phyloP scores from a whole-genome alignment of 2,797 vertebrate species.

The Garrulus glandarius region DNA sequence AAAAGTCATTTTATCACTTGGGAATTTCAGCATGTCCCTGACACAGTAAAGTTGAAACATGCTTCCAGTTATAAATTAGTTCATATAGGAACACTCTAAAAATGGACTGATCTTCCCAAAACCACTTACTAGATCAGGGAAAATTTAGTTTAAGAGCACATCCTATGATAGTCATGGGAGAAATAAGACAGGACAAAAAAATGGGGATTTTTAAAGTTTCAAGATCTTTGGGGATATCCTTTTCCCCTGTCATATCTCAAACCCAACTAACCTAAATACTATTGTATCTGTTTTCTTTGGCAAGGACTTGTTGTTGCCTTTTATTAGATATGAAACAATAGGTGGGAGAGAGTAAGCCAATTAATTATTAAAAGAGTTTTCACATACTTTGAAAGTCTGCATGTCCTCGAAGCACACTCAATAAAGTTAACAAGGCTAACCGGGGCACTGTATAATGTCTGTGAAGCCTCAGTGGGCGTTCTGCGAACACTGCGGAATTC shows the following conservation, averaged over 20 bases:
- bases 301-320: background rate
- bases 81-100: background rate
- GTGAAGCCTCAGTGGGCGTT: background rate
- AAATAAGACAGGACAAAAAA: slow-evolving; percentile 18
- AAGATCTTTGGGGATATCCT: background rate
- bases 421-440: slow-evolving; percentile 37
- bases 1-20: background rate
- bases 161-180: background rate
- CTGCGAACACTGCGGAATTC: background rate
- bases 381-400: slow-evolving; percentile 5
- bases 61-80: background rate
- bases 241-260: background rate
- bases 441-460: background rate
- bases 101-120: background rate
- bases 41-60: background rate
- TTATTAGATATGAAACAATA: slow-evolving; percentile 12
- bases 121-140: background rate
- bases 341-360: background rate
- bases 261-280: background rate
- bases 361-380: slow-evolving; percentile 33
- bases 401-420: slow-evolving; percentile 17
- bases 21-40: background rate
- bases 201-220: background rate
- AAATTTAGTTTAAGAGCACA: background rate
- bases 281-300: background rate